These are phyloP conservation scores for Syngnathus scovelli DNA, from an alignment of 2,113 vertebrate genomes.

Conservation along the genomic window DNA sequence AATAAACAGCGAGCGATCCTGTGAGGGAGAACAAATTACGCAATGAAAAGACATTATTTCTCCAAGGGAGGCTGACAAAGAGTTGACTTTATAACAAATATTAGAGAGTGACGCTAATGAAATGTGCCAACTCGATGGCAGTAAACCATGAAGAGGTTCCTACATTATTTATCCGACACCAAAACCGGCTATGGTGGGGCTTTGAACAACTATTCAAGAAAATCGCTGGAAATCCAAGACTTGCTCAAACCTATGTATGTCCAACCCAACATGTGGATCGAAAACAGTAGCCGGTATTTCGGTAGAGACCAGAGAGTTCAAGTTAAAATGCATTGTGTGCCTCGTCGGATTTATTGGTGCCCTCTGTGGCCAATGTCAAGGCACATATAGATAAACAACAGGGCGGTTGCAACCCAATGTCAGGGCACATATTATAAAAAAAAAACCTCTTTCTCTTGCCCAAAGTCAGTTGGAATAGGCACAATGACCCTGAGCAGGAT, in stretches of 20 bases:
- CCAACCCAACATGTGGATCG: background rate
- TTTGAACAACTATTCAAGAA: too few relatives aligned
- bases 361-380: background rate
- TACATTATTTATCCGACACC: too few relatives aligned
- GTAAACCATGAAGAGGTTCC: too few relatives aligned
- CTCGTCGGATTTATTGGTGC: background rate
- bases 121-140: too few relatives aligned
- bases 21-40: too few relatives aligned
- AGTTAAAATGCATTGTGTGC: background rate
- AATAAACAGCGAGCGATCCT: too few relatives aligned
- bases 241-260: background rate
- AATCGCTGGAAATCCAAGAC: too few relatives aligned
- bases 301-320: background rate
- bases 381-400: slow-evolving; percentile 1
- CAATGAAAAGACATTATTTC: too few relatives aligned
- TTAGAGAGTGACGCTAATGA: too few relatives aligned
- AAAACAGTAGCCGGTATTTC: background rate
- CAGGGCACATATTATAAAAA: background rate
- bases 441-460: background rate
- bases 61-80: too few relatives aligned
- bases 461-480: background rate
- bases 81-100: too few relatives aligned
- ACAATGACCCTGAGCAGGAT: background rate
- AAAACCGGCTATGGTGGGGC: too few relatives aligned
- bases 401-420: background rate